Conservation (phyloP, 2,888 invertebrate genomes). For the Pandemis corylana region DNA sequence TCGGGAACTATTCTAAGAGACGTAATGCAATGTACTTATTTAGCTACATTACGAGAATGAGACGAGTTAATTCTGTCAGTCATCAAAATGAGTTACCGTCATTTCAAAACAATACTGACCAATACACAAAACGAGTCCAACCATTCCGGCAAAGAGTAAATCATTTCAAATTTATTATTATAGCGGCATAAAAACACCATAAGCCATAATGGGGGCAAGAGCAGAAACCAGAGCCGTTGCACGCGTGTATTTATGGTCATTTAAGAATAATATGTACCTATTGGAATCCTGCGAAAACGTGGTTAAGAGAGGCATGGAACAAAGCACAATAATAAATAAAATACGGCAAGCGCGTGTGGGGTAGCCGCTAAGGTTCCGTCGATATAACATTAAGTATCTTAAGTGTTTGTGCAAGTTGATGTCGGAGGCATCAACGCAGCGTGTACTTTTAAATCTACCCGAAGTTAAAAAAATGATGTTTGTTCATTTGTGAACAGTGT, state of each 20-base stretch:
- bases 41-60: neutral
- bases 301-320: constrained; percentile 22
- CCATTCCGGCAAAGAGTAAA: constrained; percentile 10
- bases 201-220: constrained; percentile 17
- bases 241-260: constrained; percentile 14
- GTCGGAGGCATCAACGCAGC: too few species aligned
- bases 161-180: constrained; percentile 26
- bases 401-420: neutral
- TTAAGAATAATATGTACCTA: constrained; percentile 21
- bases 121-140: neutral
- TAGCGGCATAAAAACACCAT: constrained; percentile 15
- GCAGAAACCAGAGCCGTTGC: constrained; percentile 9
- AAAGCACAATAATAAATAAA: constrained; percentile 27
- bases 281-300: constrained; percentile 12
- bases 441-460: too few species aligned
- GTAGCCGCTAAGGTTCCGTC: neutral
- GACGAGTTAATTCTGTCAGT: neutral
- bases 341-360: neutral
- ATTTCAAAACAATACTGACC: neutral
- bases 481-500: too few species aligned
- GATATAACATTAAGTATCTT: neutral
- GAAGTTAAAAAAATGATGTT: too few species aligned
- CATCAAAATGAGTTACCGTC: neutral
- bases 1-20: too few species aligned
- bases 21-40: too few species aligned